Percentiles rank a stretch among this genome's conserved stretches.
Evolutionary conservation across 2,797 vertebrate species (phyloP).

Genomic region (Serranus cabrilla): DNA sequence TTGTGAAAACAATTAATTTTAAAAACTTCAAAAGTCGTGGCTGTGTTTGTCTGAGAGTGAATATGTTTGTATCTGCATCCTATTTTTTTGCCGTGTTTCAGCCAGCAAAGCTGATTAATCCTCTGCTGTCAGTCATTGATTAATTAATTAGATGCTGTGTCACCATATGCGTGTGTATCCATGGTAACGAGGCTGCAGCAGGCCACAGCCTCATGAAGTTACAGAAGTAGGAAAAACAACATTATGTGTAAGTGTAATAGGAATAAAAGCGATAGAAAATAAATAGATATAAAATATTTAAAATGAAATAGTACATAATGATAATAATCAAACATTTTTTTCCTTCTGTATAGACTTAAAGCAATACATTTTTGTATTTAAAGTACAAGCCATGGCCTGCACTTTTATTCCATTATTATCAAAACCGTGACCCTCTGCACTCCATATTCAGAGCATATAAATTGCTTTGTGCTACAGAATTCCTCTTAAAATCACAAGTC

Average conservation of each 20-base stretch:
- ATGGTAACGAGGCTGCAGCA: conserved; percentile 45
- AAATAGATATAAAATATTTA: no score
- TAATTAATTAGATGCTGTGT: conserved; percentile 82
- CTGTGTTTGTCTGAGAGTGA: conserved; percentile 13
- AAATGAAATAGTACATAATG: no score
- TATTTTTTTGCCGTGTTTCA: conserved; percentile 61
- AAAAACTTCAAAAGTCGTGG: conserved; percentile 1
- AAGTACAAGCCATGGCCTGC: background rate
- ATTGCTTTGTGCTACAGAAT: background rate
- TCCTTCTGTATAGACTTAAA: no score
- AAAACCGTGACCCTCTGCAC: background rate
- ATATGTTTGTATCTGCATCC: conserved; percentile 11
- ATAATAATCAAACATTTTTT: no score
- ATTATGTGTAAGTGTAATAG: background rate
- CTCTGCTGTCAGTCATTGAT: conserved; percentile 80
- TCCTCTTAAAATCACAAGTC: background rate
- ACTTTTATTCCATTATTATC: background rate
- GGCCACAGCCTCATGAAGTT: conserved; percentile 3
- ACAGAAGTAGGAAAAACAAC: no score
- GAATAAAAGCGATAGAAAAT: no score
- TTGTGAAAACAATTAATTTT: background rate
- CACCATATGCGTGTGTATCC: conserved; percentile 74
- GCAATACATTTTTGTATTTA: background rate
- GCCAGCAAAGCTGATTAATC: conserved; percentile 76
- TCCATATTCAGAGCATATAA: background rate